Evolutionary conservation across 2,113 vertebrate species (phyloP), one percentile per base, ranked within the genome.

Genomic region (Phoxinus phoxinus): DNA sequence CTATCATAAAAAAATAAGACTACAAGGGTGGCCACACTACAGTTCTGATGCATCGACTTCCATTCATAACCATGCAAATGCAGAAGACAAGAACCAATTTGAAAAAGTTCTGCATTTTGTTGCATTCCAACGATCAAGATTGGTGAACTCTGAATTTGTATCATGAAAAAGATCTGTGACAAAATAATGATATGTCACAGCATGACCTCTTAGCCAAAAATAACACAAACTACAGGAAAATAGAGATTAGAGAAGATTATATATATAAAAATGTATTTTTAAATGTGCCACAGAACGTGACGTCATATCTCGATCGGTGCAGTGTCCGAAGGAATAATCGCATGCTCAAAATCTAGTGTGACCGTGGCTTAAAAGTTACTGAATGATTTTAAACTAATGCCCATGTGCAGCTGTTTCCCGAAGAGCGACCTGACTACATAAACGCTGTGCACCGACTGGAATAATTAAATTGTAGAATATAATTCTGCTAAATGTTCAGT

Each of bases 401-500:
- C 35, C 23, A 44, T 25, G 51, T 30, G 27, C 61, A 67, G 61
- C 15, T 51, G 19, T 65, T 65, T 61, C 44, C 41, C 48, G 25
- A 81, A 65, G 41, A 46, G 25, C n/a, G 17, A 48, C 44, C 27
- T 4, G 41, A 23, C 44, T 51, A 65, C 51, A 65, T 6, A 53
- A 9, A 4, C 0, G 27, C 1, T 30, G 25, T 65, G 25, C 25
- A 69, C 19, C 6, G 3, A 69, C 27, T 82, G 61, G 25, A 32
- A 69, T 82, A 82, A 82, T 82, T 30, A 8, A 65, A 35, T 82
- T 82, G 44, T 82, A 69, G 0, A 82, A 82, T 35, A 46, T 53
- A 69, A 67, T 82, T 82, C 63, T 35, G 27, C 27, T 69, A 61
- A 65, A 65, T 12, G 27, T 35, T n/a, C 3, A 9, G 21, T 69